Percentiles rank a stretch among this genome's conserved stretches.
Evolutionary conservation across 1,140 invertebrate species (phyloP).

Genomic region (Philopotamus ludificatus): DNA sequence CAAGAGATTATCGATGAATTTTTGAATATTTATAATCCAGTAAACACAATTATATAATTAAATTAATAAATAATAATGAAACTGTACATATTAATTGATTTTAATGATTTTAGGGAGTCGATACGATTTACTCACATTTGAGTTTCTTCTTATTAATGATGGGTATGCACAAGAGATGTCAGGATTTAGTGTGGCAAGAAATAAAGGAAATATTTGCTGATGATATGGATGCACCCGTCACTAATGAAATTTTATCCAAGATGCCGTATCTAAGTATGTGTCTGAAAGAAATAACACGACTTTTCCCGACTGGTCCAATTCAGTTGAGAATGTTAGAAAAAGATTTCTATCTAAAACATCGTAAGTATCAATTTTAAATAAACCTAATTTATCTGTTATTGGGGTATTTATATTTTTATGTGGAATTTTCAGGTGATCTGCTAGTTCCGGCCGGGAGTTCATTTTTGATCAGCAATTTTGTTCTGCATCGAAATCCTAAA

Average conservation of each 20-base stretch:
- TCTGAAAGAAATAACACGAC: slow-evolving; percentile 3
- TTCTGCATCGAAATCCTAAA: slow-evolving; percentile 17
- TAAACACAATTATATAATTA: not conserved
- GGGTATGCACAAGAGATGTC: slow-evolving; percentile 7
- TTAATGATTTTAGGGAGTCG: slow-evolving; percentile 4
- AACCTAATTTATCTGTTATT: not conserved
- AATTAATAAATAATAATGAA: too few relatives aligned
- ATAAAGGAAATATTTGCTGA: slow-evolving; percentile 1
- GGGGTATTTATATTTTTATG: too few relatives aligned
- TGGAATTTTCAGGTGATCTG: not conserved
- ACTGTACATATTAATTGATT: too few relatives aligned
- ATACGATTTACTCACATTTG: not conserved
- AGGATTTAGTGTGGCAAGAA: slow-evolving; percentile 4
- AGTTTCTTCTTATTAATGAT: slow-evolving; percentile 16
- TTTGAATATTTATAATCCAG: slow-evolving; percentile 9
- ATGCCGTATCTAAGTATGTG: slow-evolving; percentile 7
- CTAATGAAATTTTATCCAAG: not conserved
- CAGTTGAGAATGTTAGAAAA: not conserved
- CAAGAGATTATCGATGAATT: slow-evolving; percentile 9
- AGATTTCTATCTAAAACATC: slow-evolving; percentile 1
- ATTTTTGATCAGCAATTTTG: not conserved
- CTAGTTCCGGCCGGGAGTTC: not conserved
- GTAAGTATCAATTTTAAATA: slow-evolving; percentile 2
- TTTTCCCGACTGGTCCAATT: slow-evolving; percentile 9
- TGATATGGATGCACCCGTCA: not conserved